Base-by-base conservation (phyloP, 2,113 vertebrate genomes). In the Anhinga anhinga region DNA sequence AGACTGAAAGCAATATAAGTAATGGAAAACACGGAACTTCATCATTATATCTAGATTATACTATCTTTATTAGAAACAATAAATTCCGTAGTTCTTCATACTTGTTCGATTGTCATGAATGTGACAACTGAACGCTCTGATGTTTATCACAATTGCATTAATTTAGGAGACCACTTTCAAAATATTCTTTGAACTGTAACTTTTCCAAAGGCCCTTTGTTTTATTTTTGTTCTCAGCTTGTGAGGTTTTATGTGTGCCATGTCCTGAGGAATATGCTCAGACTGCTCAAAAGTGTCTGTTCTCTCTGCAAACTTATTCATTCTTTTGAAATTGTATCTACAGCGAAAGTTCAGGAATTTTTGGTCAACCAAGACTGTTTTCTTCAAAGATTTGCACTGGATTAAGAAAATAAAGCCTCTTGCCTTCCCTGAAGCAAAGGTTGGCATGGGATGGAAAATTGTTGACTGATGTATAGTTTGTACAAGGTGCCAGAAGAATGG, bases 261-360 rank as follows among this genome's bases (percentile, higher is more conserved):
- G 44, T 71, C 30, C 62, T 63, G 32, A 86, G 26, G 40, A 92
- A 65, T 76, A 81, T 40, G 18, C 27, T 85, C n/a, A 76, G 44
- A 69, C 44, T 67, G n/a, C 42, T 94, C 34, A 58, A 61, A 93
- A 87, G 27, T 8, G 38, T 71, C 83, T 83, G 47, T 85, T 91
- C 36, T 50, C 20, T 72, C 52, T 69, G 49, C 16, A 94, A 71
- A 81, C 53, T 38, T 74, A 90, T 67, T 84, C 5, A 76, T 88
- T 90, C 69, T 86, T 96, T 95, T 82, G 20, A 92, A 96, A 86
- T 30, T 56, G 23, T 76, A 73, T 38, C 80, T 94, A 50, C 36
- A 66, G 52, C 49, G 84, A 90, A 90, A 74, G 38, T 66, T 70
- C 49, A 91, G 40, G 44, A 74, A 18, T 73, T 86, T 91, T 86